A percentile compares a stretch with the other conserved stretches of the same genome.
Conservation (phyloP, 1,140 invertebrate species). For the Antheraea pernyi region DNA sequence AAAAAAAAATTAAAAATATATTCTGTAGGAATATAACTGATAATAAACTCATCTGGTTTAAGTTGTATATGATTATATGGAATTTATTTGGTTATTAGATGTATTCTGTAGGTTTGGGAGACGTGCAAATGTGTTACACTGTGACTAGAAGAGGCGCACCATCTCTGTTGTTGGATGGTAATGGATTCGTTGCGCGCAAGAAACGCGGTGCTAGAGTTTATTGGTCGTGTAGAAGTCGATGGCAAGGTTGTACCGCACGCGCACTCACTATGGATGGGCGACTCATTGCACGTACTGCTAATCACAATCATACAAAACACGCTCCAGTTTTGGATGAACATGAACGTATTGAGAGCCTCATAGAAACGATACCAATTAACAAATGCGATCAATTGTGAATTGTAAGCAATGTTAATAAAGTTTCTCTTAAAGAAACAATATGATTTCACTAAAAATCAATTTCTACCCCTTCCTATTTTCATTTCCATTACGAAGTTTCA, state of each 20-base stretch:
- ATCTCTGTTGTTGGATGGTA: conserved; percentile 56
- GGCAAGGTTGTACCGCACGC: conserved; percentile 46
- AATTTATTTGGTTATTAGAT: conserved; percentile 9
- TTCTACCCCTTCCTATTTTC: too few species aligned
- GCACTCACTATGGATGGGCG: conserved; percentile 56
- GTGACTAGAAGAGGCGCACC: conserved; percentile 64
- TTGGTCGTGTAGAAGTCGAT: conserved; percentile 59
- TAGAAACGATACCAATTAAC: conserved; percentile 51
- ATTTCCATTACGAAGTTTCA: too few species aligned
- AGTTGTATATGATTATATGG: too few species aligned
- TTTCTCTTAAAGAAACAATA: too few species aligned
- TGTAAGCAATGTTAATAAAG: too few species aligned
- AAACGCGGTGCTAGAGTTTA: conserved; percentile 60
- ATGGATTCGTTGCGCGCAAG: conserved; percentile 59
- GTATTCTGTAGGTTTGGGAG: conserved; percentile 18
- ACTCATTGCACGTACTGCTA: conserved; percentile 35
- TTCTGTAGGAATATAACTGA: too few species aligned
- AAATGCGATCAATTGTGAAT: too few species aligned
- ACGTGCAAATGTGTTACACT: conserved; percentile 43
- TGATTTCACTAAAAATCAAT: too few species aligned
- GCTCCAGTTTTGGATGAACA: conserved; percentile 37
- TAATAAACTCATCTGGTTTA: too few species aligned
- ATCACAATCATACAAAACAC: conserved; percentile 52
- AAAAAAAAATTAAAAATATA: too few species aligned
- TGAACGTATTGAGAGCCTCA: conserved; percentile 59